phyloP scores from a whole-genome alignment of 2,113 vertebrate genomes.

The Climacteris rufus region DNA sequence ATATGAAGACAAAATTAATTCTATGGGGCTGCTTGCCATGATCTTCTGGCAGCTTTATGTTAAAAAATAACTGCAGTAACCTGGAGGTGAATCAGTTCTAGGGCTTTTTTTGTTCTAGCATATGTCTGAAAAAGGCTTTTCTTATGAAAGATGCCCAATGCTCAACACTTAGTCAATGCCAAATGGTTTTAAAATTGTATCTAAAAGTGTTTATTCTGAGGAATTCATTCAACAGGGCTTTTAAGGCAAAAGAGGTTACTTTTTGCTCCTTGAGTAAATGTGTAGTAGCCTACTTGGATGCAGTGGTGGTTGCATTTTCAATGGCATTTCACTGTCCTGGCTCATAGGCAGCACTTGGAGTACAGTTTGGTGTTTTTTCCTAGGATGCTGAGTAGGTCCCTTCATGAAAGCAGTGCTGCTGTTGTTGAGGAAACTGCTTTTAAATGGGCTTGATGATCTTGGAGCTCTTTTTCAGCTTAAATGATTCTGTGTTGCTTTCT shows the following conservation, averaged over 20 bases:
- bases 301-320: neutral
- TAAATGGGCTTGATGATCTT: neutral
- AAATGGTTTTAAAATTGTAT: neutral
- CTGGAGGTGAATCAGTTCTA: neutral
- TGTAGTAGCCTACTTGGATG: neutral
- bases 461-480: neutral
- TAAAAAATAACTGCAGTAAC: neutral
- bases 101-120: neutral
- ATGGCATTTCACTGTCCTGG: neutral
- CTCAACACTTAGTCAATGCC: neutral
- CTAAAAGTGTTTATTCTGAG: neutral
- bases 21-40: accelerated
- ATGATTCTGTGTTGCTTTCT: neutral
- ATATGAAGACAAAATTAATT: neutral
- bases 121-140: neutral
- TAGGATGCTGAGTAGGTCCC: neutral
- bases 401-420: neutral
- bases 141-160: neutral
- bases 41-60: neutral
- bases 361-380: neutral
- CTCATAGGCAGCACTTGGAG: neutral
- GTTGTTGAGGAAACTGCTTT: neutral
- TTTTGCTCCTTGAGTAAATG: neutral
- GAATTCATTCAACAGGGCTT: neutral
- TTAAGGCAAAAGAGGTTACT: neutral